Percentiles rank a stretch among this genome's conserved stretches.
These are phyloP conservation scores for Onthophagus taurus DNA, from an alignment of 1,140 invertebrate genomes.

Conservation along the genomic window DNA sequence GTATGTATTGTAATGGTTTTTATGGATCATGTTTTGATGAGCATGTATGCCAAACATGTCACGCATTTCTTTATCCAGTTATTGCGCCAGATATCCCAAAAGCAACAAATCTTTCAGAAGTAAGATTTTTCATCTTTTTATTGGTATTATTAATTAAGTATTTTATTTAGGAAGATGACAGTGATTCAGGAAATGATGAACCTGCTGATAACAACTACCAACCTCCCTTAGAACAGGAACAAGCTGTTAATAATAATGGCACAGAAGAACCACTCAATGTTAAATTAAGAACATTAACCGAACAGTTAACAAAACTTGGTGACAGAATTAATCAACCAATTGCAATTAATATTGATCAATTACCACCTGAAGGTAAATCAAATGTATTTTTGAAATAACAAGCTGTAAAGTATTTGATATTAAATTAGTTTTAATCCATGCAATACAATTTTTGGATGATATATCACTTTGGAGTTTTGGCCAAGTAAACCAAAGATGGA, in stretches of 20 bases:
- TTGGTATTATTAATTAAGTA: not conserved
- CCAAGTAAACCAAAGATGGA: slow-evolving; percentile 79
- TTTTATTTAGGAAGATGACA: slow-evolving; percentile 44
- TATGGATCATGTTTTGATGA: slow-evolving; percentile 87
- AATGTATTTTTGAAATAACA: slow-evolving; percentile 13
- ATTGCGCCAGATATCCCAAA: slow-evolving; percentile 53
- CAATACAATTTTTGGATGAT: slow-evolving; percentile 86
- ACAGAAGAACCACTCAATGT: slow-evolving; percentile 18
- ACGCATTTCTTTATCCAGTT: slow-evolving; percentile 80
- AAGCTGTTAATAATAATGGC: not conserved
- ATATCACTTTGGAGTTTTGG: slow-evolving; percentile 79
- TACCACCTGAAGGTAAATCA: slow-evolving; percentile 42
- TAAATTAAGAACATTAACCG: slow-evolving; percentile 34
- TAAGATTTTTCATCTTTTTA: not conserved
- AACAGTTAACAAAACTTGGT: slow-evolving; percentile 37
- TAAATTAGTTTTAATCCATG: slow-evolving; percentile 66
- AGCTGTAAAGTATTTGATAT: slow-evolving; percentile 7
- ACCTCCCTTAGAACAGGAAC: not conserved
- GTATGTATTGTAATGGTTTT: slow-evolving; percentile 68
- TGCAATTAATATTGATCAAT: slow-evolving; percentile 43
- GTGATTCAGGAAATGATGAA: slow-evolving; percentile 90
- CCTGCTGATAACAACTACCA: slow-evolving; percentile 58
- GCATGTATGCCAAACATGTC: slow-evolving; percentile 86
- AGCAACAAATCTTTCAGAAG: slow-evolving; percentile 45
- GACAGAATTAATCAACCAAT: too few relatives aligned